Evolutionary conservation across 2,888 invertebrate genomes (phyloP), one percentile per base, ranked within the genome.

Genomic region (Elmis aenea): DNA sequence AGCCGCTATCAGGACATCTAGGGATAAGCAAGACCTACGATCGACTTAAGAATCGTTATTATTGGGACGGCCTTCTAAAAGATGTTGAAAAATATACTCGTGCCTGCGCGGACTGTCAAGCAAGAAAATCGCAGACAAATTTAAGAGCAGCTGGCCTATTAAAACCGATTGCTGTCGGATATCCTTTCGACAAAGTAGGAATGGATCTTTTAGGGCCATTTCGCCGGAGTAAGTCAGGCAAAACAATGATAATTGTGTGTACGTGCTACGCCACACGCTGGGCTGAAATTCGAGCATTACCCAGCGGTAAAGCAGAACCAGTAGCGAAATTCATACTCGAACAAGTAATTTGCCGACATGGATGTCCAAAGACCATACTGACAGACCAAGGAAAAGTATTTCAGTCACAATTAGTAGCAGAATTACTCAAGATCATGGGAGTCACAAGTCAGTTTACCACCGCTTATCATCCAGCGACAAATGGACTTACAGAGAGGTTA

Each of bases 361-460:
- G 26, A 26, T 8, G 8, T 11, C 12, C 6, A n/a, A n/a, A n/a
- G n/a, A n/a, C n/a, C n/a, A n/a, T n/a, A n/a, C n/a, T n/a, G n/a
- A n/a, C n/a, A n/a, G n/a, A n/a, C n/a, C n/a, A n/a, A n/a, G n/a
- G n/a, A n/a, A n/a, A n/a, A n/a, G n/a, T n/a, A n/a, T n/a, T n/a
- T n/a, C n/a, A n/a, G n/a, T n/a, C n/a, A n/a, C n/a, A n/a, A n/a
- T n/a, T n/a, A n/a, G n/a, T n/a, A n/a, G n/a, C n/a, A n/a, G n/a
- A n/a, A n/a, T n/a, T 55, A 5, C 8, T 53, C n/a, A 28, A 35
- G 28, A 12, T 33, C 6, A 47, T 53, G 46, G 54, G 54, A 1
- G n/a, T n/a, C n/a, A n/a, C n/a, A n/a, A n/a, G n/a, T n/a, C n/a
- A n/a, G n/a, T n/a, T n/a, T n/a, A n/a, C 41, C 26, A n/a, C n/a